Percentiles rank a stretch among this genome's conserved stretches.
phyloP scores from a whole-genome alignment of 2,113 vertebrate genomes.

The Telmatochromis sp. region DNA sequence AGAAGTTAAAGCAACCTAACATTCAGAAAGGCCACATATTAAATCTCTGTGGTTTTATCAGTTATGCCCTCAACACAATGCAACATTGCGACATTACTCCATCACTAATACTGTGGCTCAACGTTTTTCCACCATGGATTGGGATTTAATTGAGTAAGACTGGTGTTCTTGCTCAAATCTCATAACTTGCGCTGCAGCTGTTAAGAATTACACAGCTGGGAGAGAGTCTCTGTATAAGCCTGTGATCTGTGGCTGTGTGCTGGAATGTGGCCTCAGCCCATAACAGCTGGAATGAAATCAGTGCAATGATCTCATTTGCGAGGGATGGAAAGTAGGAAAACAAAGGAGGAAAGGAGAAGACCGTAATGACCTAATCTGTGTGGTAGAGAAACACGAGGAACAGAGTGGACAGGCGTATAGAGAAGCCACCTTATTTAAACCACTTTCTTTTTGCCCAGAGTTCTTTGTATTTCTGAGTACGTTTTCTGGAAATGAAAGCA shows the following conservation, averaged over 20 bases:
- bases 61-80: neutral
- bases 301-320: constrained; percentile 41
- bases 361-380: constrained; percentile 1
- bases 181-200: constrained; percentile 32
- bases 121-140: neutral
- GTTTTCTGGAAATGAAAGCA: neutral
- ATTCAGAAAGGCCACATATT: neutral
- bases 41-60: neutral
- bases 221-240: neutral
- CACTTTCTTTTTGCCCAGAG: neutral
- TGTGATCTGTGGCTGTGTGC: constrained; percentile 11
- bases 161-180: constrained; percentile 22
- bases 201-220: constrained; percentile 37
- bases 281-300: constrained; percentile 53
- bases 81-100: neutral
- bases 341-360: neutral
- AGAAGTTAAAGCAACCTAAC: neutral
- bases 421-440: neutral
- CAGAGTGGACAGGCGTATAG: neutral
- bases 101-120: neutral
- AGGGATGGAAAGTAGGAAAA: constrained; percentile 12
- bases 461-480: neutral
- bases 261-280: constrained; percentile 31
- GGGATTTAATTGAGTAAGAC: neutral
- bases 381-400: neutral